Conservation (phyloP, 2,797 vertebrate species). For the Onychomys torridus region DNA sequence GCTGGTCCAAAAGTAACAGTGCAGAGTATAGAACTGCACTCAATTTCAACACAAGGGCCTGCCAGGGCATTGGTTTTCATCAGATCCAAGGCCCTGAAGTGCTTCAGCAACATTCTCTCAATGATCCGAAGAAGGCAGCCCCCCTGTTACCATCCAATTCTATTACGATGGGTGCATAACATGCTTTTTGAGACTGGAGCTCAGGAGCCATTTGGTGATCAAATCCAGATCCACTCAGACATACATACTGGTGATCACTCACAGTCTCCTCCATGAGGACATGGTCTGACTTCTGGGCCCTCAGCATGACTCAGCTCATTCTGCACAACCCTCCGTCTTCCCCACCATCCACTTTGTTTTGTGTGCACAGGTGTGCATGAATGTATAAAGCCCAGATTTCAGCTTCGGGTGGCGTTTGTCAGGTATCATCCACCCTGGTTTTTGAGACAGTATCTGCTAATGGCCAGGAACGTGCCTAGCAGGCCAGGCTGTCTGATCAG, state of each 20-base stretch:
- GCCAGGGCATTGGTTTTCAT: not conserved
- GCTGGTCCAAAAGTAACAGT: not conserved
- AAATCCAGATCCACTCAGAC: not conserved
- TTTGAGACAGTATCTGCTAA: not conserved
- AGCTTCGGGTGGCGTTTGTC: not conserved
- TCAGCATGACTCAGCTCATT: not conserved
- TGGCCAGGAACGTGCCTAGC: not conserved
- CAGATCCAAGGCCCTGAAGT: not conserved
- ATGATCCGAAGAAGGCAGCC: not conserved
- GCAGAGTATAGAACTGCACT: conserved; percentile 31
- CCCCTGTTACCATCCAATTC: not conserved
- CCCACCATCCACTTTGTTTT: not conserved
- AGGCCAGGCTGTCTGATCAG: not conserved
- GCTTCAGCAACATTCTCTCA: not conserved
- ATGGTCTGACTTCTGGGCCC: not conserved
- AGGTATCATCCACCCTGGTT: too few relatives aligned
- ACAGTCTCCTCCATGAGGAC: not conserved
- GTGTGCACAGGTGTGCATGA: not conserved
- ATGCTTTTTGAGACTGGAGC: not conserved
- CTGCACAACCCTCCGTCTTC: not conserved
- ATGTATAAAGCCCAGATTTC: not conserved
- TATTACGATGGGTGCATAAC: not conserved
- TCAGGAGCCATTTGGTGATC: not conserved
- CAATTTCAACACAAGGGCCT: not conserved
- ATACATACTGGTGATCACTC: too few relatives aligned